These are phyloP conservation scores for Lepidurus packardi DNA, from an alignment of 1,140 invertebrate genomes.

Conservation along the genomic window DNA sequence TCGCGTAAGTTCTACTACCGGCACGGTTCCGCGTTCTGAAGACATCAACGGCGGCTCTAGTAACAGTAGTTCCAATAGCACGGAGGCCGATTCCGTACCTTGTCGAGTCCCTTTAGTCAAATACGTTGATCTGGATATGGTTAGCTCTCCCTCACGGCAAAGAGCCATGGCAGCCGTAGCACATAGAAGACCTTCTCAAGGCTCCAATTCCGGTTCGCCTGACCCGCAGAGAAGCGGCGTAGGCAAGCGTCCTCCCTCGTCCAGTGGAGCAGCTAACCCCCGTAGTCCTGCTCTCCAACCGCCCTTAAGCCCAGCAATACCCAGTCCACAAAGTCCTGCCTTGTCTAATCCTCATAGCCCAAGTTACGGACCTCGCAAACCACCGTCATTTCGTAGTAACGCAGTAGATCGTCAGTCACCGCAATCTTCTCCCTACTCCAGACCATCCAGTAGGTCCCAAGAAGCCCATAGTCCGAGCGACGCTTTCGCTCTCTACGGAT, in stretches of 20 bases:
- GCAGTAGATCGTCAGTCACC: constrained; percentile 25
- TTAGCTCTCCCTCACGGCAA: constrained; percentile 29
- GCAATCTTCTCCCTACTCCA: constrained; percentile 30
- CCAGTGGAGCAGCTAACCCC: constrained; percentile 12
- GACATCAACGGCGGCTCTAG: background rate
- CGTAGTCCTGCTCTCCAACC: constrained; percentile 31
- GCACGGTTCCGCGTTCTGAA: background rate
- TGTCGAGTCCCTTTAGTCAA: constrained; percentile 33
- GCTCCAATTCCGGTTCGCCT: constrained; percentile 32
- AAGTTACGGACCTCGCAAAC: background rate
- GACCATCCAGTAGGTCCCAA: constrained; percentile 31
- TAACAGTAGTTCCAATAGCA: background rate
- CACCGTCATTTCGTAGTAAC: background rate
- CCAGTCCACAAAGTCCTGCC: constrained; percentile 22
- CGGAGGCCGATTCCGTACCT: background rate
- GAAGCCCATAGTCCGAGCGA: background rate
- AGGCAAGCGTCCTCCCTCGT: background rate
- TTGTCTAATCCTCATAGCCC: background rate
- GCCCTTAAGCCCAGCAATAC: constrained; percentile 27
- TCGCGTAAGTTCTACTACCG: background rate
- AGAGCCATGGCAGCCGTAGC: constrained; percentile 9
- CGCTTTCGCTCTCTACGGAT: background rate
- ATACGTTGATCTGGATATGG: constrained; percentile 35
- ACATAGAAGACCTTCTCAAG: constrained; percentile 26
- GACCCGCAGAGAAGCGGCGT: constrained; percentile 29